Evolutionary conservation across 2,888 invertebrate species (phyloP).

Genomic region (Stenurella melanura): DNA sequence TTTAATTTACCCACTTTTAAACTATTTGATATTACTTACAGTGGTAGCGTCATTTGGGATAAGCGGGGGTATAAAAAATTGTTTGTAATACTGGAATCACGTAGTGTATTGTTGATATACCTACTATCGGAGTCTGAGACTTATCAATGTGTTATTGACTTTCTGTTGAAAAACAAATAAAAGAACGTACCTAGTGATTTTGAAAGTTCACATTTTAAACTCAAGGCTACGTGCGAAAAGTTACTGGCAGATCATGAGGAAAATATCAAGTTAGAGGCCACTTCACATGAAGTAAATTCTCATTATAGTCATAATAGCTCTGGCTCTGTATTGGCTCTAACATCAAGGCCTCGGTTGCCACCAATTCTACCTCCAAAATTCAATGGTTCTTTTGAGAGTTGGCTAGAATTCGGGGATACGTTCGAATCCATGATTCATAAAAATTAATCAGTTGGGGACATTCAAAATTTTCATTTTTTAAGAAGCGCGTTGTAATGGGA

Average conservation of each 20-base stretch:
- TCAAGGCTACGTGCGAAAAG: conserved; percentile 12
- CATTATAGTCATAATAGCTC: no score
- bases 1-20: no score
- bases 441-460: conserved; percentile 42
- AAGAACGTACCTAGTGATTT: conserved; percentile 30
- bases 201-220: conserved; percentile 25
- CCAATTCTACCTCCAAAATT: conserved; percentile 43
- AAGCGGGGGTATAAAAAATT: no score
- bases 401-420: no score
- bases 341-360: conserved; percentile 25
- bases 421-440: conserved; percentile 49
- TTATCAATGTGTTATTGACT: conserved; percentile 24
- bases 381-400: conserved; percentile 39
- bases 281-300: no score
- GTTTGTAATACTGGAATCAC: no score
- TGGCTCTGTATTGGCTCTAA: conserved; percentile 6
- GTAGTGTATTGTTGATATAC: no score
- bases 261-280: no score
- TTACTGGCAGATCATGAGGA: no score
- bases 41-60: no score
- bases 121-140: conserved; percentile 28
- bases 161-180: conserved; percentile 23
- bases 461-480: no score
- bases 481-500: conserved; percentile 41
- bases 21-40: no score